Conservation (phyloP, 2,113 vertebrate species). For the Enhydra lutris region DNA sequence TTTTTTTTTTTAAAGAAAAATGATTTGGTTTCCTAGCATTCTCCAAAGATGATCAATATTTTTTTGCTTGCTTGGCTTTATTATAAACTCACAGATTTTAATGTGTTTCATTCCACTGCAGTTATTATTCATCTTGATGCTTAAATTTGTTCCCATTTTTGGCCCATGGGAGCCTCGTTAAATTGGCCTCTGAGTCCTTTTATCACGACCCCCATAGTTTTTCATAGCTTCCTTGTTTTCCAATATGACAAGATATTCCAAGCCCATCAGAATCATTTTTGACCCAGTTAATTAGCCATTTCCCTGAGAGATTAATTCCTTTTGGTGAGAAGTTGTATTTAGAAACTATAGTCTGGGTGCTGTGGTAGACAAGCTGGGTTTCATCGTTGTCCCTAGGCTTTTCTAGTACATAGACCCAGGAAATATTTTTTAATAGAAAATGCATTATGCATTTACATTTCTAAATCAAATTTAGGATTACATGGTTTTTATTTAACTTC, state of each 20-base stretch:
- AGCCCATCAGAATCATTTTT: not conserved
- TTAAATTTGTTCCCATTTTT: not conserved
- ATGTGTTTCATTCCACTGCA: not conserved
- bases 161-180: not conserved
- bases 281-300: not conserved
- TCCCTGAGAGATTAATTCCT: not conserved
- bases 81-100: not conserved
- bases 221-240: not conserved
- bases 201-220: not conserved
- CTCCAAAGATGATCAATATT: not conserved
- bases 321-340: not conserved
- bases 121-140: not conserved
- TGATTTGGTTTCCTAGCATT: not conserved
- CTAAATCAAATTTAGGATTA: slow-evolving; percentile 7
- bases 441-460: not conserved
- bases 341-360: not conserved
- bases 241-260: not conserved
- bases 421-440: not conserved
- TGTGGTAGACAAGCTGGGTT: not conserved
- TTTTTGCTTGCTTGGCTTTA: not conserved
- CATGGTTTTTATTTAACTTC: not conserved
- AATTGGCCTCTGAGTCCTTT: not conserved
- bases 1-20: not conserved
- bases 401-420: not conserved
- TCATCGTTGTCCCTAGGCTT: not conserved